Base-by-base conservation (phyloP, 2,888 invertebrate genomes). In the Sphaeridia pumilis region DNA sequence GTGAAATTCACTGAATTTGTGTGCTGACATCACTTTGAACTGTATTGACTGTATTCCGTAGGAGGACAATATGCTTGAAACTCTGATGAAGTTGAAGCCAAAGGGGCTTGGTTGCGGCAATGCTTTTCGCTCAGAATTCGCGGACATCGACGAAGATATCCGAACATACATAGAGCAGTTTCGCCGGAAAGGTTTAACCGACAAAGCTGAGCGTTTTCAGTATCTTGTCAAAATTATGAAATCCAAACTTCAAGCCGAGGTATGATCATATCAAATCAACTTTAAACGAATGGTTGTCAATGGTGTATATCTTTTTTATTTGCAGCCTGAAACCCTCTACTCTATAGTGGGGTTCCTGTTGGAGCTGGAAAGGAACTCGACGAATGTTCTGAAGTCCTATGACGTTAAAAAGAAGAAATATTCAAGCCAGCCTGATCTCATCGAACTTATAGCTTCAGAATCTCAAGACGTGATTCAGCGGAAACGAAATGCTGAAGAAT, bases 141-240 rank as follows among this genome's bases (percentile, higher is more conserved):
- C 26, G 10, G 21, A 42, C 22, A 25, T 59, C n/a, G 50, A 54
- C 12, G 53, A 53, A 7, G 41, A 53, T 7, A 46, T 58, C n/a
- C 46, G 46, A 21, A 56, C 55, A 1, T 45, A 58, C n/a, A 20
- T 46, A 17, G 55, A 57, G 17, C 57, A 58, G 41, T 53, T 61
- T 17, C 46, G 25, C 27, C 57, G 59, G 38, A 56, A 61, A 42
- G 59, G 61, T 7, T 57, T 55, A 35, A 49, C 46, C 2, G 59
- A 61, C 38, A 43, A 58, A 17, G 55, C 49, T 2, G 49, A 50
- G 3, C 35, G 61, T 31, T 26, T 61, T 17, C 24, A 52, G n/a
- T 61, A 61, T 26, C 41, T 61, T 43, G 41, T 51, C 27, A 28
- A 43, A 1, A 36, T 49, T 1, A 35, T 61, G 24, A 21, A 26